Conservation (phyloP, 2,113 vertebrate species). For the Sialia sialis region DNA sequence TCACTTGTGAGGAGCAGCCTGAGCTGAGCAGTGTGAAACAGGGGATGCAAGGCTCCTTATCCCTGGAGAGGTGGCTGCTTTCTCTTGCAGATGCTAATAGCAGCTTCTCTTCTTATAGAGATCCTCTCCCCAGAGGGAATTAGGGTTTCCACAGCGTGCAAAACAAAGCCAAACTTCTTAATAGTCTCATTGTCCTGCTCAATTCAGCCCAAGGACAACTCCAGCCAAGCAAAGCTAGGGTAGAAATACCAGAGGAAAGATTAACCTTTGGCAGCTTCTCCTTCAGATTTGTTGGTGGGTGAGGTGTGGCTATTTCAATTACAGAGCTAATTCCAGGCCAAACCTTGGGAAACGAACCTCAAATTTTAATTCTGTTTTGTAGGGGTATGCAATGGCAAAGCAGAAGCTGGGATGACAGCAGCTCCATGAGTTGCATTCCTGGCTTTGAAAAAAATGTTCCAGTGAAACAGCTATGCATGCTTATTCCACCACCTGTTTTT, state of each 20-base stretch:
- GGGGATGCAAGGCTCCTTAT: not conserved
- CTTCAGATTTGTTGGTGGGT: not conserved
- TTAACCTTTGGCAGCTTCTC: not conserved
- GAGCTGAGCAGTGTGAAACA: not conserved
- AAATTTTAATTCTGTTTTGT: not conserved
- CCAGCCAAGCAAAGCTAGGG: not conserved
- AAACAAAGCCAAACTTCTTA: not conserved
- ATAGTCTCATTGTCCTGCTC: not conserved
- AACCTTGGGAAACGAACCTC: not conserved
- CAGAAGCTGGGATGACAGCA: not conserved
- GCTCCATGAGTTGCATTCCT: not conserved
- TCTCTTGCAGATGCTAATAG: not conserved
- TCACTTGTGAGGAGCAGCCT: not conserved
- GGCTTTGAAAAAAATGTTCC: not conserved
- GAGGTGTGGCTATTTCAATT: not conserved
- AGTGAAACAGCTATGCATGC: not conserved
- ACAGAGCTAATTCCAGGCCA: not conserved
- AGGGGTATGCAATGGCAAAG: fast-evolving
- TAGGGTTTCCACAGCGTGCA: not conserved
- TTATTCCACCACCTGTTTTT: not conserved
- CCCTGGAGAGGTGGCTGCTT: not conserved
- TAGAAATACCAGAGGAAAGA: not conserved
- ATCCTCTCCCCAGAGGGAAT: not conserved
- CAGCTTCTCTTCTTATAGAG: not conserved
- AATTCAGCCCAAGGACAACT: not conserved